Evolutionary conservation across 1,140 invertebrate species (phyloP).

Genomic region (Hyles euphorbiae): DNA sequence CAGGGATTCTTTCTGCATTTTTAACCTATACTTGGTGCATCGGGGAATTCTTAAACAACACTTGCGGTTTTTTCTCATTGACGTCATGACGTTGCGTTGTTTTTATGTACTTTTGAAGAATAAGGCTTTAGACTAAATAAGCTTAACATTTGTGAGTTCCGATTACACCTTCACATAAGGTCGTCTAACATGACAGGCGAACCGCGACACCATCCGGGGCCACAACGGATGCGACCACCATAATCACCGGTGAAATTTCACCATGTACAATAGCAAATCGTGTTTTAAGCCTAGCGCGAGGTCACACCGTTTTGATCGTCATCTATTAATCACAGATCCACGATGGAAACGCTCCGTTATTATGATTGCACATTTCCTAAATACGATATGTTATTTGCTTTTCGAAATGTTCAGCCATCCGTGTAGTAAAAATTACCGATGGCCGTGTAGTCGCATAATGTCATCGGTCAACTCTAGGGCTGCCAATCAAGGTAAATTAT

Average conservation of each 20-base stretch:
- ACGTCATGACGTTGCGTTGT: too few relatives aligned
- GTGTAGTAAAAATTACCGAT: conserved; percentile 2
- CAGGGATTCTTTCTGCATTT: not conserved
- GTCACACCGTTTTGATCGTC: conserved; percentile 57
- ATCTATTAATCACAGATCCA: conserved; percentile 49
- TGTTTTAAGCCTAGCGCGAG: conserved; percentile 32
- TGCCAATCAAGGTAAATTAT: conserved; percentile 23
- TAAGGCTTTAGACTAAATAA: too few relatives aligned
- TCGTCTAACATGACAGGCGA: conserved; percentile 25
- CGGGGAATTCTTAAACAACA: too few relatives aligned
- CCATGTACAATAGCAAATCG: conserved; percentile 46
- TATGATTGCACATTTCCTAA: conserved; percentile 45
- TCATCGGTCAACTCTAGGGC: conserved; percentile 3
- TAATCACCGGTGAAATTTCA: conserved; percentile 70
- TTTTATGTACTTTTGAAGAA: too few relatives aligned
- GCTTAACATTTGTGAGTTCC: not conserved
- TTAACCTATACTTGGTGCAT: not conserved
- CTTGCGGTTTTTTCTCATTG: too few relatives aligned
- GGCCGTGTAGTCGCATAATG: not conserved
- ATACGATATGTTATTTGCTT: conserved; percentile 32
- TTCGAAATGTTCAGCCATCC: conserved; percentile 14
- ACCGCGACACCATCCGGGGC: conserved; percentile 61
- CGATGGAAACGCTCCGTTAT: conserved; percentile 27
- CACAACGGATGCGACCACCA: conserved; percentile 54
- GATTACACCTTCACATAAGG: not conserved